Evolutionary conservation across 1,140 invertebrate genomes (phyloP).

Genomic region (Zaprionus ornatus): DNA sequence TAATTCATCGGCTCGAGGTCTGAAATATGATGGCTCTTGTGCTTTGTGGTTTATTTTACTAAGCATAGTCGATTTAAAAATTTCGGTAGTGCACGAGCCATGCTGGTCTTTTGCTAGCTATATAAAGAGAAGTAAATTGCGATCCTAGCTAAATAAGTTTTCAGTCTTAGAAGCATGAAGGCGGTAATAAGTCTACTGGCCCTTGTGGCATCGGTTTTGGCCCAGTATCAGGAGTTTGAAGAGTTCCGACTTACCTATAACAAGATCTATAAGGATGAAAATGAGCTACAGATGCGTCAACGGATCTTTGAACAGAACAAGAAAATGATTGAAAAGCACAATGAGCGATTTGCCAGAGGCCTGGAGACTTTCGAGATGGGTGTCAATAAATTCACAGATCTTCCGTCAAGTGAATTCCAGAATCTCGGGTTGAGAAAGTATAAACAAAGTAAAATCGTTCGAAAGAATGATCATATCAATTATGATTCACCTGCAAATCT

Average conservation of each 20-base stretch:
- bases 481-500: constrained; percentile 90
- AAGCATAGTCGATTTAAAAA: too few species aligned
- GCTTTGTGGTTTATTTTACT: too few species aligned
- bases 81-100: not conserved
- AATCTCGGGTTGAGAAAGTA: constrained; percentile 65
- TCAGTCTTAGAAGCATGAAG: not conserved
- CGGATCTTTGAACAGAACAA: constrained; percentile 93
- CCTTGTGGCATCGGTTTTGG: constrained; percentile 90
- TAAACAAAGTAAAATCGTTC: not conserved
- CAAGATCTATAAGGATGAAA: constrained; percentile 88
- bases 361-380: constrained; percentile 87
- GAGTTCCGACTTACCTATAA: constrained; percentile 85
- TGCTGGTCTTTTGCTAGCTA: constrained; percentile 85
- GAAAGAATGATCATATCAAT: not conserved
- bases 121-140: constrained; percentile 87
- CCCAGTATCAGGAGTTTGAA: constrained; percentile 83
- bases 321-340: constrained; percentile 92
- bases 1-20: too few species aligned
- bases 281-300: constrained; percentile 91
- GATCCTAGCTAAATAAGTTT: constrained; percentile 88
- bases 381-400: constrained; percentile 92
- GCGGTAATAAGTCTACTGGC: constrained; percentile 85
- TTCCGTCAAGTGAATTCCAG: constrained; percentile 91
- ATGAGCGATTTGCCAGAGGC: constrained; percentile 88
- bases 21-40: too few species aligned